A percentile compares a stretch with the other conserved stretches of the same genome.
These are phyloP conservation scores for Chaunax sp. DNA, from an alignment of 2,797 vertebrate species.

Conservation along the genomic window DNA sequence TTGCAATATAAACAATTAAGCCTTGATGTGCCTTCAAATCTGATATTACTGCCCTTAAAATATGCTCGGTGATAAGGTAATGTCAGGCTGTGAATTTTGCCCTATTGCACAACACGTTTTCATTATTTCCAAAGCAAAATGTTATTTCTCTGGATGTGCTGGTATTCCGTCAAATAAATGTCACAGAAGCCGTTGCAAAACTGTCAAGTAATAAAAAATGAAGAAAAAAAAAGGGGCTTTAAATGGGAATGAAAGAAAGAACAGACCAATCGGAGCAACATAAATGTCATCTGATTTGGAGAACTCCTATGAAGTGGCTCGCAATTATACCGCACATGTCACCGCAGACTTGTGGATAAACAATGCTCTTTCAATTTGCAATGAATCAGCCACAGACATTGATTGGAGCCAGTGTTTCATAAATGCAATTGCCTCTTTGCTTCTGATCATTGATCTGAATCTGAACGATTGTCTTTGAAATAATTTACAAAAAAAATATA, in stretches of 20 bases:
- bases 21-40: neutral
- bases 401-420: constrained; percentile 68
- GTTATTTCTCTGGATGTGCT: constrained; percentile 27
- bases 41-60: constrained; percentile 9
- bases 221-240: no score
- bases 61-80: constrained; percentile 14
- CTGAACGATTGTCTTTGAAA: constrained; percentile 53
- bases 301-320: constrained; percentile 68
- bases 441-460: constrained; percentile 75
- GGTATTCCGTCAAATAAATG: constrained; percentile 52
- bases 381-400: constrained; percentile 68
- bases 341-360: constrained; percentile 71
- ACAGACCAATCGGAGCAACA: constrained; percentile 57
- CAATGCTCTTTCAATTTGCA: constrained; percentile 68
- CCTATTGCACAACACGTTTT: constrained; percentile 17
- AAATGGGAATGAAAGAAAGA: neutral
- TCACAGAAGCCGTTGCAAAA: constrained; percentile 68
- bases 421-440: constrained; percentile 76
- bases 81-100: constrained; percentile 7
- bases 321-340: constrained; percentile 71
- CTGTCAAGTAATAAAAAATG: constrained; percentile 60
- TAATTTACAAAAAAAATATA: constrained; percentile 15
- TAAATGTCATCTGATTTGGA: constrained; percentile 76
- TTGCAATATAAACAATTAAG: constrained; percentile 40
- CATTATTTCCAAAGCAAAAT: constrained; percentile 39